Percentiles rank a stretch among this genome's conserved stretches.
phyloP scores from a whole-genome alignment of 2,888 invertebrate genomes.

The Margaritifera margaritifera region DNA sequence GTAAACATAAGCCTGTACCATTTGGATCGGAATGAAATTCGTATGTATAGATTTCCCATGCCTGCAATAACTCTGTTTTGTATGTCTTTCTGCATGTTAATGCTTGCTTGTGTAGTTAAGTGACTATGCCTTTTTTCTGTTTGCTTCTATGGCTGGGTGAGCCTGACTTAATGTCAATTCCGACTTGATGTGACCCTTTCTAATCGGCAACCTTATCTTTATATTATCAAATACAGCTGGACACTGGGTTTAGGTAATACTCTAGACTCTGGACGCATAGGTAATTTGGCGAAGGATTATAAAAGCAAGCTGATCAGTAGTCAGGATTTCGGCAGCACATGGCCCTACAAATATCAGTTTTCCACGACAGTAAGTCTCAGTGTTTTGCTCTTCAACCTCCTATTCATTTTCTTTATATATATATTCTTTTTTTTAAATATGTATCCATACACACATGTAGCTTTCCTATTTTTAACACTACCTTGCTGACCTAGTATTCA shows the following conservation, averaged over 20 bases:
- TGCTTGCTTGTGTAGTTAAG: slow-evolving; percentile 12
- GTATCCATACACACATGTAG: too few relatives aligned
- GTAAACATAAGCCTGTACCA: too few relatives aligned
- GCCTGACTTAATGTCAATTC: not conserved
- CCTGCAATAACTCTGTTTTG: not conserved
- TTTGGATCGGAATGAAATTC: not conserved
- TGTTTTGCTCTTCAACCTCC: slow-evolving; percentile 10
- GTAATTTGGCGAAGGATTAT: slow-evolving; percentile 51
- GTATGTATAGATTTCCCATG: not conserved
- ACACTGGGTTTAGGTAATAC: slow-evolving; percentile 32
- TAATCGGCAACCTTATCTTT: slow-evolving; percentile 5
- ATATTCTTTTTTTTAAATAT: too few relatives aligned
- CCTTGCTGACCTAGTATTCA: not conserved
- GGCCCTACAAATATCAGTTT: slow-evolving; percentile 67
- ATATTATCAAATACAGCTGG: slow-evolving; percentile 12
- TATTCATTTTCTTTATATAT: not conserved
- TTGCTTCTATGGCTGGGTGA: slow-evolving; percentile 16
- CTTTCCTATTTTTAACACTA: too few relatives aligned
- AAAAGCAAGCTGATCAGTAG: slow-evolving; percentile 44
- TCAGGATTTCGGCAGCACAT: slow-evolving; percentile 36
- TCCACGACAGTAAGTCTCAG: slow-evolving; percentile 53
- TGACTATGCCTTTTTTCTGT: slow-evolving; percentile 12
- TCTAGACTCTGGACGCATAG: slow-evolving; percentile 47
- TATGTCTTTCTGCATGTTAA: not conserved
- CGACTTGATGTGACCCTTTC: slow-evolving; percentile 2